Base-by-base conservation (phyloP, 1,140 invertebrate genomes). In the Octopus sinensis region DNA sequence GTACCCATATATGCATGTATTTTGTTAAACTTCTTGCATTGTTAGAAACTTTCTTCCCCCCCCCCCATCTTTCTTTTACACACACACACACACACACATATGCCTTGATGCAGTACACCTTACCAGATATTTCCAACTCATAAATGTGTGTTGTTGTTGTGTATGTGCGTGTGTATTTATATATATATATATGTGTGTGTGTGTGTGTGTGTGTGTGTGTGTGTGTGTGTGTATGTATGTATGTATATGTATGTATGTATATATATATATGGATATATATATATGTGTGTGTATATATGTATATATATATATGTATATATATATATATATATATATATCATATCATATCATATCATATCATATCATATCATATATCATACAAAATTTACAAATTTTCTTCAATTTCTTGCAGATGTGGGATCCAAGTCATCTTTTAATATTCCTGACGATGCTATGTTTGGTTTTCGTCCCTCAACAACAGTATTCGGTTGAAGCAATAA, bases 281-380 rank as follows among this genome's bases (percentile, higher is more conserved):
- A 77, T 75, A 80, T 80, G 0, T 53, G 76, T 75, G 0, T 75
- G 1, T 77, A n/a, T 75, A 77, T 80, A n/a, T 80, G 2, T 78
- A 53, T 80, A 54, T 80, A 6, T 6, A 5, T 80, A 5, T 80
- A 5, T 80, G 5, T 78, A 9, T 80, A 6, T 80, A 7, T 71
- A 5, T 71, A n/a, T n/a, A n/a, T n/a, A n/a, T n/a, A n/a, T n/a
- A n/a, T n/a, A n/a, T n/a, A n/a, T n/a, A n/a, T n/a, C n/a, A n/a
- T n/a, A n/a, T n/a, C n/a, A n/a, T n/a, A 5, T 5, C 68, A 5
- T 71, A 5, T 71, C 30, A 12, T 13, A 4, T 71, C 5, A 71
- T 6, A 7, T 62, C 17, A 10, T 62, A 1, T 3, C 1, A 62
- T 62, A 62, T 62, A 17, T 62, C 9, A 62, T 3, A 10, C 9